Evolutionary conservation across 2,113 vertebrate genomes (phyloP).

Genomic region (Pseudonaja textilis): DNA sequence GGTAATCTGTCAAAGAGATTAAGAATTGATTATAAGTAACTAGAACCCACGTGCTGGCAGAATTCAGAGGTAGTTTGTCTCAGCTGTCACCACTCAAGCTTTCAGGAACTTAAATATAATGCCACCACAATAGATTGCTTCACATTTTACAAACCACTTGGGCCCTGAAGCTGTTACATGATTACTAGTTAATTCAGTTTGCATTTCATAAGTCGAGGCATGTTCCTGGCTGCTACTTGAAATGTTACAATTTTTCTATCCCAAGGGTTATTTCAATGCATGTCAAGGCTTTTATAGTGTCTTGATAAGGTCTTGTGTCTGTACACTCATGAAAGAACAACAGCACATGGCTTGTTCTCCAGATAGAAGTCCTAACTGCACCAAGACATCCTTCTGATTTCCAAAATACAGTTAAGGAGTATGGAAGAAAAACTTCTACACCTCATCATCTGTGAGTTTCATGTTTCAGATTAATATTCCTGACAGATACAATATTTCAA

Average conservation of each 20-base stretch:
- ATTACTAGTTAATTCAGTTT: neutral
- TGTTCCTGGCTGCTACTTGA: neutral
- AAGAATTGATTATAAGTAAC: slow-evolving; percentile 31
- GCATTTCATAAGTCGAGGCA: neutral
- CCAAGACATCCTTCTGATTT: neutral
- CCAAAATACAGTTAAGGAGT: neutral
- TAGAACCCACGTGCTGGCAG: neutral
- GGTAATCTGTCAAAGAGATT: slow-evolving; percentile 81
- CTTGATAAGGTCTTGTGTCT: neutral
- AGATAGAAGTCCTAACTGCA: neutral
- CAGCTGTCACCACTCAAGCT: neutral
- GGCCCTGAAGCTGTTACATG: neutral
- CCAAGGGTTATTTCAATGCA: neutral
- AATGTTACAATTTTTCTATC: neutral
- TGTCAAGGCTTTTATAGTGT: neutral
- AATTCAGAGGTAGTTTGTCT: slow-evolving; percentile 12
- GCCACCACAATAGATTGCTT: neutral
- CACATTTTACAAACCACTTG: neutral
- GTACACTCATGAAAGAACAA: neutral
- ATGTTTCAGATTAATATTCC: neutral
- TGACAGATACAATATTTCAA: neutral
- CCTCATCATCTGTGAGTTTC: neutral
- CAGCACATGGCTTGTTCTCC: neutral
- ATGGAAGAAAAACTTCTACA: neutral
- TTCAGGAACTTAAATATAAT: neutral